Evolutionary conservation across 2,797 vertebrate genomes (phyloP), one percentile per base, ranked within the genome.

Genomic region (Schizopygopsis pylzovi): DNA sequence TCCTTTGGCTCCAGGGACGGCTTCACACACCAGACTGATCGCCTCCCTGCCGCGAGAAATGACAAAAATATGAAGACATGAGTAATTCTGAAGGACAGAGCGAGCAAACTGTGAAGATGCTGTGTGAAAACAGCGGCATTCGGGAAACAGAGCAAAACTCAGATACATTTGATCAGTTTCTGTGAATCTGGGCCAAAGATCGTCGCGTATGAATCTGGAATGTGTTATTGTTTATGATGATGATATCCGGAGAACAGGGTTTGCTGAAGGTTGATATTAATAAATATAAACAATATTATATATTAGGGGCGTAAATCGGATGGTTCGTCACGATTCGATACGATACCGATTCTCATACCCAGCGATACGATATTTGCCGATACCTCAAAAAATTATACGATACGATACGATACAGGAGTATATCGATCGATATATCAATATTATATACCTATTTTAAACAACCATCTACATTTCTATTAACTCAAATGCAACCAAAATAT

Each of bases 21-120:
- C 96, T 95, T 99, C 98, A 91, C 97, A 99, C 91, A 99, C 96
- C 92, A 97, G 93, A 94, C 97, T 97, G 95, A 99, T 98, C 91
- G 98, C 97, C 96, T 99, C 98, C 95, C 98, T 99, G 87, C 4
- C 12, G 52, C 67, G 39, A 54, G 6, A 59, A 70, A 70, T 22
- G 1, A 72, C 39, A 84, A 39, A 67, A 67, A 79, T n/a, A 79
- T 45, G 7, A 52, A 68, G 73, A 67, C 43, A 25, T 49, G 59
- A 83, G 82, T 25, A 67, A 83, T 54, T 25, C 22, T 9, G n/a
- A 82, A 83, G 70, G 11, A 63, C 4, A 70, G 47, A 47, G 79
- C 41, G 37, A 39, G 37, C 22, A 61, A 82, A 82, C 25, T 9
- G n/a, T 61, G 25, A 39, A 49, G 61, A 80, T 15, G 11, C 56